Base-by-base conservation (phyloP, 2,888 invertebrate species). In the Lomographa bimaculata region DNA sequence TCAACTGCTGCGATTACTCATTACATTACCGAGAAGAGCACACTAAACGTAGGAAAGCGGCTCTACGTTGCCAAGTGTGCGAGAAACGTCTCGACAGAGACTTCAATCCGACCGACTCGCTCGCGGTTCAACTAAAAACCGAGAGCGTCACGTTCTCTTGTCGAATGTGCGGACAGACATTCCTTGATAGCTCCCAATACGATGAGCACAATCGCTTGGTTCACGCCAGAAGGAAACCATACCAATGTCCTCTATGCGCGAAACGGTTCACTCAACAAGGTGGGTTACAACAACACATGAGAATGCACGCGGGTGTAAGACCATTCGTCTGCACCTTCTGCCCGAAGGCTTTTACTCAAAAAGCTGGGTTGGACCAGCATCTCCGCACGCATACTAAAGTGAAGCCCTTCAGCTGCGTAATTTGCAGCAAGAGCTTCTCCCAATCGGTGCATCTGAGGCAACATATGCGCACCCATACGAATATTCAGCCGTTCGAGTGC, bases 401-500 rank as follows among this genome's bases (percentile, higher is more conserved):
- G 11, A 87, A 89, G 32, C 89, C 89, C 0, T 89, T 85, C 46
- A 79, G 76, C 40, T 90, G 89, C 50, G 79, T 89, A 0, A 76
- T 90, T 40, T 90, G 89, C 46, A 71, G 66, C 43, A 87, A 86
- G 44, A 75, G 80, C 26, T 90, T 90, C 51, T 87, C 89, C 0
- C 89, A 89, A 39, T 87, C 89, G 0, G 87, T 89, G 1, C 89
- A 89, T 42, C 64, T 90, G 17, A 66, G 81, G 1, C 89, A 90
- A 53, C 89, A 89, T 54, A 89, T 90, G 89, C 67, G 89, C 0
- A 87, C 87, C 0, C 89, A 90, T 48, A 89, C 89, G 0, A 89
- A 87, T 49, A 86, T 89, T 26, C 89, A 89, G 46, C 89, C 89
- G 0, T 90, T 89, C 46, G 79, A 77, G 50, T 90, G 89, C 48